A percentile compares a stretch with the other conserved stretches of the same genome.
phyloP scores from a whole-genome alignment of 2,888 invertebrate genomes.

The Diploptera punctata region DNA sequence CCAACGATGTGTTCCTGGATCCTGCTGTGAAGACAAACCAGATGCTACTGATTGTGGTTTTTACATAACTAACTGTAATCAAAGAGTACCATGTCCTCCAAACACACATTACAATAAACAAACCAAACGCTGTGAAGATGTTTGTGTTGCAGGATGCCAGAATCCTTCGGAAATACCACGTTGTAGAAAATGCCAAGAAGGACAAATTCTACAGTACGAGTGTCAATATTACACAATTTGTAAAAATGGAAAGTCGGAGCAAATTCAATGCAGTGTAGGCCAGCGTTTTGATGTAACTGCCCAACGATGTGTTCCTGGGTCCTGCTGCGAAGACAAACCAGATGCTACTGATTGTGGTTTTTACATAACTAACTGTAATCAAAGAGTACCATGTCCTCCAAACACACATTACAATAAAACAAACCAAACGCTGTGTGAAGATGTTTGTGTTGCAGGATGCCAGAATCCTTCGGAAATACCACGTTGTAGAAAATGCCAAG shows the following conservation, averaged over 20 bases:
- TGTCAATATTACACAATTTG: not conserved
- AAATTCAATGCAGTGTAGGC: not conserved
- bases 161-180: not conserved
- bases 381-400: not conserved
- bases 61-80: not conserved
- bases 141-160: not conserved
- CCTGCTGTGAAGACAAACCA: not conserved
- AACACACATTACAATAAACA: not conserved
- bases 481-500: not conserved
- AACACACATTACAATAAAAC: not conserved
- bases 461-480: not conserved
- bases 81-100: not conserved
- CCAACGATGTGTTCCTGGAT: not conserved
- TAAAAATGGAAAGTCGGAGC: not conserved
- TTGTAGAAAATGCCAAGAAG: not conserved
- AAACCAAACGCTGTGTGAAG: not conserved
- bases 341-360: not conserved
- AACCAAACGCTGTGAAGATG: conserved; percentile 8
- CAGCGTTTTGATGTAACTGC: not conserved
- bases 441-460: not conserved
- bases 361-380: not conserved
- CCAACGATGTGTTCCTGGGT: not conserved
- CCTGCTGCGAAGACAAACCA: conserved; percentile 3
- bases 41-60: not conserved
- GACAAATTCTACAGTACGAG: conserved; percentile 1